phyloP scores from a whole-genome alignment of 1,140 invertebrate species.

The Agrilus planipennis region DNA sequence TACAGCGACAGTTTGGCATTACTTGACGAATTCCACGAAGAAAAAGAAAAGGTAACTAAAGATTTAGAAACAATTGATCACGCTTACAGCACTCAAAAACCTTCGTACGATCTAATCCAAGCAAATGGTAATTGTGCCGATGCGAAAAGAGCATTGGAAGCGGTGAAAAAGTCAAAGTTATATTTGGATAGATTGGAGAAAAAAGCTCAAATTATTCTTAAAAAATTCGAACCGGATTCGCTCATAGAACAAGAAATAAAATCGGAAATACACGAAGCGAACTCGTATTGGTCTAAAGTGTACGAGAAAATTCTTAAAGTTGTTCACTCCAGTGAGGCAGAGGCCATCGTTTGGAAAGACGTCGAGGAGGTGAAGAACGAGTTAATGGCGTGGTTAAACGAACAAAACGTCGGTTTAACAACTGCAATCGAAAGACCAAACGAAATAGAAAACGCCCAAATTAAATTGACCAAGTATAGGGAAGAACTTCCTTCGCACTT shows the following conservation, averaged over 20 bases:
- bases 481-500: constrained; percentile 72
- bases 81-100: constrained; percentile 43
- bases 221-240: constrained; percentile 60
- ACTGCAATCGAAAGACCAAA: constrained; percentile 61
- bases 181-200: constrained; percentile 62
- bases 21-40: constrained; percentile 64
- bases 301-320: constrained; percentile 56
- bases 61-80: constrained; percentile 54
- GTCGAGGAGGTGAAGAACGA: constrained; percentile 76
- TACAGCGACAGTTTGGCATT: constrained; percentile 58
- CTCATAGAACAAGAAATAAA: constrained; percentile 59
- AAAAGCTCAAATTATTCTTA: constrained; percentile 56
- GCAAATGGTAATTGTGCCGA: constrained; percentile 55
- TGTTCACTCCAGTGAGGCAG: constrained; percentile 71
- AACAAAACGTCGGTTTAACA: constrained; percentile 62
- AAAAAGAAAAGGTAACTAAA: constrained; percentile 52
- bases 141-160: constrained; percentile 59
- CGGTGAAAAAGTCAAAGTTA: constrained; percentile 60
- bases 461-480: constrained; percentile 68
- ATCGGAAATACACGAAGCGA: constrained; percentile 45
- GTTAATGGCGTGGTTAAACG: constrained; percentile 69
- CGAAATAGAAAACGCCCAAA: constrained; percentile 67
- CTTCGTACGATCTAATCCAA: constrained; percentile 52
- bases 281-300: constrained; percentile 62
- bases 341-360: constrained; percentile 83